Conservation (phyloP, 2,797 vertebrate genomes). For the Micropoecilia bifurca region DNA sequence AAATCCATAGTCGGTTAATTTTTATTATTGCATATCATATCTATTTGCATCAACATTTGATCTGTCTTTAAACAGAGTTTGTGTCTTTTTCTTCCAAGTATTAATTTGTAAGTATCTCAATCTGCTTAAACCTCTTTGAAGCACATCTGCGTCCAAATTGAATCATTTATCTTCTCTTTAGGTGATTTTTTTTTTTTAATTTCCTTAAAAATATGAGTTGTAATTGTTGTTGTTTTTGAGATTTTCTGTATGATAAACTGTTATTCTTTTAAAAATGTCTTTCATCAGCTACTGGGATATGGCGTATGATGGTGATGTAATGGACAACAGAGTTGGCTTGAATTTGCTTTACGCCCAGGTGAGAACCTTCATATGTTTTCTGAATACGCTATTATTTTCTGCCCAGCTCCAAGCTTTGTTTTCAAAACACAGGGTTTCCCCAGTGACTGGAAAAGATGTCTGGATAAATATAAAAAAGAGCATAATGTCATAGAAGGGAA, state of each 20-base stretch:
- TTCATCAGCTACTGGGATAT: slow-evolving; percentile 92
- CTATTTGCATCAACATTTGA: neutral
- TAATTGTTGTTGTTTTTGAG: neutral
- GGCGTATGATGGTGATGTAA: slow-evolving; percentile 92
- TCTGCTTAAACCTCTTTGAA: neutral
- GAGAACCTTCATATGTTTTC: slow-evolving; percentile 46
- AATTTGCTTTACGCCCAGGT: slow-evolving; percentile 97
- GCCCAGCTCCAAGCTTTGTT: neutral
- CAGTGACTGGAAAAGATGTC: neutral
- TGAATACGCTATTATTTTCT: neutral
- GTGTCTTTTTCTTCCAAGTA: neutral
- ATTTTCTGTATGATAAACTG: neutral
- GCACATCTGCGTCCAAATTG: neutral
- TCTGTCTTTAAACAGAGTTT: neutral
- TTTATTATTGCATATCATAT: neutral
- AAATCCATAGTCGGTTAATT: neutral
- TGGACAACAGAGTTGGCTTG: slow-evolving; percentile 94
- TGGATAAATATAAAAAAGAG: neutral
- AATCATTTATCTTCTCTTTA: neutral
- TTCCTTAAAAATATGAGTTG: neutral
- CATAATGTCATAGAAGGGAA: neutral
- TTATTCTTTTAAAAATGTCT: neutral
- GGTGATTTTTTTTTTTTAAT: too few species aligned
- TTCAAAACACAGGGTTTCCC: neutral
- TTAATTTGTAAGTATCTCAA: neutral